Percentiles rank a stretch among this genome's conserved stretches.
phyloP scores from a whole-genome alignment of 2,113 vertebrate genomes.

The Corynorhinus townsendii region DNA sequence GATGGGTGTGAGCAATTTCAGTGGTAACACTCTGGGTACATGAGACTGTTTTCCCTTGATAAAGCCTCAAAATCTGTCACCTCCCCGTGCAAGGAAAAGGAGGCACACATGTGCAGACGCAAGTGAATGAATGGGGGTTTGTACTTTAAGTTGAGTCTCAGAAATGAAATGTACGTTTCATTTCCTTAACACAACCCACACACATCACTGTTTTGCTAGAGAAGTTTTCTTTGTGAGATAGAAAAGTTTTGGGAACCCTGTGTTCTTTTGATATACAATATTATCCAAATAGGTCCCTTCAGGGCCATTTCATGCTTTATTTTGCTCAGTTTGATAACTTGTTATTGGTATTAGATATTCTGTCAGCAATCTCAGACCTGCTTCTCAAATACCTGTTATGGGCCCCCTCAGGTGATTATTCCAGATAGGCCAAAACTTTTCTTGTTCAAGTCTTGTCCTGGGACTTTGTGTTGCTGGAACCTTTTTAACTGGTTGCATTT shows the following conservation, averaged over 20 bases:
- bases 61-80: not conserved
- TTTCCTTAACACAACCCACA: not conserved
- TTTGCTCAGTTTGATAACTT: not conserved
- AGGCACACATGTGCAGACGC: not conserved
- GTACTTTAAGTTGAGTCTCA: not conserved
- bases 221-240: not conserved
- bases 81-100: not conserved
- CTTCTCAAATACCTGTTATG: not conserved
- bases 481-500: not conserved
- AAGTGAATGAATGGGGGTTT: not conserved
- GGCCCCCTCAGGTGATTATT: not conserved
- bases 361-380: not conserved
- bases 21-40: not conserved
- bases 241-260: not conserved
- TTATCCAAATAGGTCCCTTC: not conserved
- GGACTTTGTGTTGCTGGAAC: not conserved
- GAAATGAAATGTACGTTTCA: not conserved
- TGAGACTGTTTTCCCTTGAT: not conserved
- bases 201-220: not conserved
- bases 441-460: not conserved
- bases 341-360: not conserved
- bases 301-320: not conserved
- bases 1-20: not conserved
- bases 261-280: not conserved
- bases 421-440: not conserved